These are phyloP conservation scores for Chiroxiphia lanceolata DNA, from an alignment of 2,797 vertebrate species.

Conservation along the genomic window DNA sequence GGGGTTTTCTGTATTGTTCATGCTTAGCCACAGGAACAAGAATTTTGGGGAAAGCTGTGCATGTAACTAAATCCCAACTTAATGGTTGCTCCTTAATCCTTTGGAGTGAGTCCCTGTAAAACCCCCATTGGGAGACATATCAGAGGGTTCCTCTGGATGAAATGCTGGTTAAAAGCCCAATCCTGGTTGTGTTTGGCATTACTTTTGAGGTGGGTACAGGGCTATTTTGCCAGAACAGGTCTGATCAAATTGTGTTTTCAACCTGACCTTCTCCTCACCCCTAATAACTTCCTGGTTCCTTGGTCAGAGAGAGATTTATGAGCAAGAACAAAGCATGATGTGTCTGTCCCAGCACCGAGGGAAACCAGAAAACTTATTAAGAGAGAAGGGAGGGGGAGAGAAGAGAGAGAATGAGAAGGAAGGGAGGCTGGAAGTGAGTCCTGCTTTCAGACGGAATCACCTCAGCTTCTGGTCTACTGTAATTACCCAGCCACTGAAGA, in stretches of 20 bases:
- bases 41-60: neutral
- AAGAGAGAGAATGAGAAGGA: neutral
- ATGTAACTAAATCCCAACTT: neutral
- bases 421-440: conserved; percentile 6
- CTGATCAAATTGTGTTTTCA: conserved; percentile 72
- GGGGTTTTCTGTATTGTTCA: neutral
- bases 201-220: neutral
- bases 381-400: neutral
- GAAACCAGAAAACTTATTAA: conserved; percentile 69
- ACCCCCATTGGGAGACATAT: neutral
- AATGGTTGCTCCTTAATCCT: neutral
- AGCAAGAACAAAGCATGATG: conserved; percentile 75
- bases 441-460: conserved; percentile 46
- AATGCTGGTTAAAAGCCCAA: neutral
- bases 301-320: conserved; percentile 73
- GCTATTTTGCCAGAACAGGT: conserved; percentile 50
- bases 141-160: neutral
- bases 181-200: neutral
- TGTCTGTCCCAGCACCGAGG: conserved; percentile 67
- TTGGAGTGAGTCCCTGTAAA: neutral
- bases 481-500: conserved; percentile 73
- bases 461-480: conserved; percentile 38
- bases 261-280: conserved; percentile 76
- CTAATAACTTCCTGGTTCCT: conserved; percentile 76
- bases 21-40: neutral